A percentile compares a stretch with the other conserved stretches of the same genome.
phyloP scores from a whole-genome alignment of 1,140 invertebrate genomes.

The Portunus trituberculatus region DNA sequence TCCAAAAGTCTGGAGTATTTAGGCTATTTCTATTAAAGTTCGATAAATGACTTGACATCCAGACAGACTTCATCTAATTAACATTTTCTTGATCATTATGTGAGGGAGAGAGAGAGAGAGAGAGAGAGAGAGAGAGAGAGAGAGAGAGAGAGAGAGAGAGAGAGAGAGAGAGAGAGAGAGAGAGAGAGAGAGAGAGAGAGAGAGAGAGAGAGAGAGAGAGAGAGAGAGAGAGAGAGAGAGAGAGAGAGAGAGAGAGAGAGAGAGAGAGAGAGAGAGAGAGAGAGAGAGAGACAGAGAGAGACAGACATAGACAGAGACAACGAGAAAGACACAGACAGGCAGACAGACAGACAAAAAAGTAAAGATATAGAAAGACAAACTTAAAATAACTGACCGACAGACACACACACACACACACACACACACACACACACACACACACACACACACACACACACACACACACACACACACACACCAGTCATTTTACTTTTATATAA shows the following conservation, averaged over 20 bases:
- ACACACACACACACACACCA: no score
- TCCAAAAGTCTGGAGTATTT: no score
- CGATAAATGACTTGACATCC: not conserved
- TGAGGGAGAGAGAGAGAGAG: no score
- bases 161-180: not conserved
- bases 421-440: no score
- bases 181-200: conserved; percentile 10
- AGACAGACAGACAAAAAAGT: no score
- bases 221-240: no score
- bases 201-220: not conserved
- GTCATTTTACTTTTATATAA: no score
- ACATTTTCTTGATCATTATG: not conserved
- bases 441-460: no score
- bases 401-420: no score
- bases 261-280: not conserved
- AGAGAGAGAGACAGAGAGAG: not conserved
- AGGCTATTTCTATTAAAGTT: not conserved
- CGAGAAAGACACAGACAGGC: no score
- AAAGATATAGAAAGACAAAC: no score
- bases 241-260: not conserved
- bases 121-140: not conserved
- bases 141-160: not conserved
- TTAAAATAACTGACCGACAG: no score
- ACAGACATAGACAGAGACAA: not conserved
- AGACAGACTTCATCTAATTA: not conserved